These are phyloP conservation scores for Lutjanus erythropterus DNA, from an alignment of 2,113 vertebrate genomes.

Conservation along the genomic window DNA sequence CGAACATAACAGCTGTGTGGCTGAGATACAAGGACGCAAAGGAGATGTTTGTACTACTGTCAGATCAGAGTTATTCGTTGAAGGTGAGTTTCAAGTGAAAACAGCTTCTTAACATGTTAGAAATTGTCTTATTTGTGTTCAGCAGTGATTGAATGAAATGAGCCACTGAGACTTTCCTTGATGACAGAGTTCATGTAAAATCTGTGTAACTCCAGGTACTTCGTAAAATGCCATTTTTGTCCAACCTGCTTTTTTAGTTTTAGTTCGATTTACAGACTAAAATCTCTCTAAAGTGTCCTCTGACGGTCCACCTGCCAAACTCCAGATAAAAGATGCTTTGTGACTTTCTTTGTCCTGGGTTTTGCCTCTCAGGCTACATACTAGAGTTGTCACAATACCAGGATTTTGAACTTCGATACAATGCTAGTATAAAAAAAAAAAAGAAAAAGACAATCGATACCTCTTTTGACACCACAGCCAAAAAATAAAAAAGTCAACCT, in stretches of 20 bases:
- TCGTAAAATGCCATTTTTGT: background rate
- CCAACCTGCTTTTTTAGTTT: background rate
- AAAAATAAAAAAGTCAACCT: too few relatives aligned
- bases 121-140: slow-evolving; percentile 15
- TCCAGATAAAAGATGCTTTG: background rate
- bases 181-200: background rate
- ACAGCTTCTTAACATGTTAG: background rate
- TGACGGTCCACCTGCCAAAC: background rate
- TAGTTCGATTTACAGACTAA: background rate
- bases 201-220: too few relatives aligned
- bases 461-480: too few relatives aligned
- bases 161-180: background rate
- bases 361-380: background rate
- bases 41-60: background rate
- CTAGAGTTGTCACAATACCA: too few relatives aligned
- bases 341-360: background rate
- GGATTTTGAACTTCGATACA: too few relatives aligned
- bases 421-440: too few relatives aligned
- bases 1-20: slow-evolving; percentile 34
- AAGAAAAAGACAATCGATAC: too few relatives aligned
- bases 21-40: slow-evolving; percentile 13
- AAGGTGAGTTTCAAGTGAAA: background rate
- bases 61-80: slow-evolving; percentile 9
- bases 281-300: background rate
- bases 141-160: background rate